Conservation (phyloP, 2,797 vertebrate genomes). For the Girardinus metallicus region DNA sequence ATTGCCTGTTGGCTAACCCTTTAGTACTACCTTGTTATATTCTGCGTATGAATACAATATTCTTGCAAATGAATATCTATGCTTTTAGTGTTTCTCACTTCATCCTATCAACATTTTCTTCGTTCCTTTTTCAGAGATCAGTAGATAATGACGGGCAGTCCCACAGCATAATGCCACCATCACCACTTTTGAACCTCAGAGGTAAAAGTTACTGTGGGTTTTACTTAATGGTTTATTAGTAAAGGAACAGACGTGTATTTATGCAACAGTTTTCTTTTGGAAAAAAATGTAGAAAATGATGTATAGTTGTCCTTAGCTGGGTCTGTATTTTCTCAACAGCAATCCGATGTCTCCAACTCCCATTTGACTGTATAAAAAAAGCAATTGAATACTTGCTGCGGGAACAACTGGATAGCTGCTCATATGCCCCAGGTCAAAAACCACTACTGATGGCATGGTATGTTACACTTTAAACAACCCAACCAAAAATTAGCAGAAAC, state of each 20-base stretch:
- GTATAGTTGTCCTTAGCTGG: not conserved
- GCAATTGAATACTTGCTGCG: not conserved
- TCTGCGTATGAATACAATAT: not conserved
- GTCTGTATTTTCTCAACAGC: not conserved
- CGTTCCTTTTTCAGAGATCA: not conserved
- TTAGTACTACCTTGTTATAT: not conserved
- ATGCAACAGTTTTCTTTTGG: not conserved
- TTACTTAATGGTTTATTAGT: not conserved
- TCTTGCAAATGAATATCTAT: not conserved
- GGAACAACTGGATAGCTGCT: not conserved
- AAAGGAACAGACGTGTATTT: not conserved
- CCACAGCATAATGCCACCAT: not conserved
- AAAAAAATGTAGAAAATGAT: not conserved
- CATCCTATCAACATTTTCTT: not conserved
- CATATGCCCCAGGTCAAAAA: not conserved
- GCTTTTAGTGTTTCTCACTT: too few species aligned
- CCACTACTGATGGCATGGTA: not conserved
- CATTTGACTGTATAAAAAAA: not conserved
- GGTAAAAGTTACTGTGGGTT: not conserved
- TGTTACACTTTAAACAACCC: not conserved
- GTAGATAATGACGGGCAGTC: not conserved
- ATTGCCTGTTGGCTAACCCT: not conserved
- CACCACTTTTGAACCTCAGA: not conserved
- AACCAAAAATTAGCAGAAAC: not conserved
- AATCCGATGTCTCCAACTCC: not conserved